Evolutionary conservation across 2,113 vertebrate genomes (phyloP), one percentile per base, ranked within the genome.

Genomic region (Seriola quinqueradiata): DNA sequence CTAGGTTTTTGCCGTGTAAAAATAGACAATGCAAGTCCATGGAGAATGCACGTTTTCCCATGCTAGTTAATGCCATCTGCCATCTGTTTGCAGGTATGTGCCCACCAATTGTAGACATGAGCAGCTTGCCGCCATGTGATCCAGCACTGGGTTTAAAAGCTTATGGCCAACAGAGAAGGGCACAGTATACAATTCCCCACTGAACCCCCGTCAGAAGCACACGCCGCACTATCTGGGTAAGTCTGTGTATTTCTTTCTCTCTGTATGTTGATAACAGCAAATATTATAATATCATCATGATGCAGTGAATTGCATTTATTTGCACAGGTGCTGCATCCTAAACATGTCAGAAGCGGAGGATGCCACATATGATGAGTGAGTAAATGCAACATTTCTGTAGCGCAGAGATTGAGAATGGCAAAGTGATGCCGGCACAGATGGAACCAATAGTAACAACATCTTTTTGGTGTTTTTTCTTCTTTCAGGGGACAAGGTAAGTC

Each of bases 291-390:
- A n/a, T 14, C 3, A 6, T 40, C 7, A 25, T 10, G 8, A 10
- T 71, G 68, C 50, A 16, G 32, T 16, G 68, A 17, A 16, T 16
- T 28, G 55, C 25, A 25, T 50, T 86, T 59, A 23, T 32, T 36
- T 34, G 70, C 77, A 21, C 84, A 94, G 93, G 87, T 78, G 70
- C 75, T 75, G 77, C 75, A 10, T 77, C 50, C 19, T 58, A 70
- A 93, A 88, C 87, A 99, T 99, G 97, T 99, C 97, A 0, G 97
- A 97, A 85, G 84, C 92, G 0, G 97, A 97, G 81, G 97, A 97
- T 14, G 89, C 80, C 0, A 90, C 96, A 19, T 88, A 91, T 21
- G 97, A 96, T 21, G 97, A 96, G 97, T 98, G 93, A 98, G 97
- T 97, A 79, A n/a, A 70, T 6, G 3, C 13, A 25, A 64, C 0